Conservation (phyloP, 1,140 invertebrate genomes). For the Calliopsis andreniformis region DNA sequence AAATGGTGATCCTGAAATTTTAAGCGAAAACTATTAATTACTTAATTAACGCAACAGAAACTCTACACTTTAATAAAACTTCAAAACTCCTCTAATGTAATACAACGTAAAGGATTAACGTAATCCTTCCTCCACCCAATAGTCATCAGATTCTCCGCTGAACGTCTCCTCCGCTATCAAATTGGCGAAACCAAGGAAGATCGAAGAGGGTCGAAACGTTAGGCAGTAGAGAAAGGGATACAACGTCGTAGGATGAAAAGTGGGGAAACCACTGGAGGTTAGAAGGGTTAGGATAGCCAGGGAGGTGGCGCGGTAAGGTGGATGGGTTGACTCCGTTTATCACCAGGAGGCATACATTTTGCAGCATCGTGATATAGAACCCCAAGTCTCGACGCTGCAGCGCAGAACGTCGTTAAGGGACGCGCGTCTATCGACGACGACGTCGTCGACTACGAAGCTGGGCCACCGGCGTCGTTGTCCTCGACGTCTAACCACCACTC, state of each 20-base stretch:
- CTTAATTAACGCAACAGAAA: no score
- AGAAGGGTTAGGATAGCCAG: conserved; percentile 4
- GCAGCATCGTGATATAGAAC: conserved; percentile 66
- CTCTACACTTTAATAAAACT: no score
- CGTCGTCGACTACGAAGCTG: background rate
- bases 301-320: background rate
- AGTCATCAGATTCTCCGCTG: background rate
- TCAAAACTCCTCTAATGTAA: no score
- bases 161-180: background rate
- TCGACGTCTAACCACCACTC: conserved; percentile 33
- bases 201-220: conserved; percentile 9
- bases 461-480: conserved; percentile 13
- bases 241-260: conserved; percentile 29
- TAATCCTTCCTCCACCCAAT: background rate
- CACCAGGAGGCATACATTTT: conserved; percentile 74
- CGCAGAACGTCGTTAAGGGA: conserved; percentile 65
- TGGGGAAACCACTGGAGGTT: conserved; percentile 37
- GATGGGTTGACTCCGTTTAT: conserved; percentile 70
- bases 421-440: conserved; percentile 53
- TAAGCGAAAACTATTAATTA: no score
- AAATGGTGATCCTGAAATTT: no score
- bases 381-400: conserved; percentile 57
- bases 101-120: no score
- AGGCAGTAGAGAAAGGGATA: conserved; percentile 13
- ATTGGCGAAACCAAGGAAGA: background rate